These are phyloP conservation scores for Brachypalpus laphriformis DNA, from an alignment of 2,888 invertebrate species.

Conservation along the genomic window DNA sequence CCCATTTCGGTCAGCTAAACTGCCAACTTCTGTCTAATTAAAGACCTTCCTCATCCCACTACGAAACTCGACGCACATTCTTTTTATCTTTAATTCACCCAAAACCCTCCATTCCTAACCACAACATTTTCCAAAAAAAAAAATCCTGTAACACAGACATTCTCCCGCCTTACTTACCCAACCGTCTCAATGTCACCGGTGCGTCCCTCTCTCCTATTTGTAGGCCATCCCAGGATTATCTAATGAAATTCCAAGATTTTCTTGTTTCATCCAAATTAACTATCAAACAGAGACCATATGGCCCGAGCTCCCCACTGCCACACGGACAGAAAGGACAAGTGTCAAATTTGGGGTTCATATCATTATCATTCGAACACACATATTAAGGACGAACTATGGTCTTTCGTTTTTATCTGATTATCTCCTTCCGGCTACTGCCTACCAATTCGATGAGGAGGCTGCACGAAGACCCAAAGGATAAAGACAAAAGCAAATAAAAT, in stretches of 20 bases:
- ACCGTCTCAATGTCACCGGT: background rate
- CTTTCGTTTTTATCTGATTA: constrained; percentile 63
- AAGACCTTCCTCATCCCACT: background rate
- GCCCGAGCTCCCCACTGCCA: background rate
- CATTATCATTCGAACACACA: constrained; percentile 71
- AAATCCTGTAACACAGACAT: background rate
- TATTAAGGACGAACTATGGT: constrained; percentile 68
- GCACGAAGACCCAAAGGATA: background rate
- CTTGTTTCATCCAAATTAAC: constrained; percentile 60
- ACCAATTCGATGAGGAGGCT: too few species aligned
- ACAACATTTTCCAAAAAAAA: background rate
- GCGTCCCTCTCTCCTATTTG: background rate
- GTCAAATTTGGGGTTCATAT: constrained; percentile 72
- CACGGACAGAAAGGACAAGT: constrained; percentile 52
- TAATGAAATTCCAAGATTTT: constrained; percentile 69
- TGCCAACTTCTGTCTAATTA: constrained; percentile 38
- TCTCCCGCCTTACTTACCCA: too few species aligned
- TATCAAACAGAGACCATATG: constrained; percentile 52
- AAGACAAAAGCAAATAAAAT: constrained; percentile 61
- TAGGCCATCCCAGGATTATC: constrained; percentile 50
- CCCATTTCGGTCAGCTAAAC: constrained; percentile 24
- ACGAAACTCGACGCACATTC: background rate
- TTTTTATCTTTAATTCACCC: background rate
- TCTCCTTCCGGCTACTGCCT: constrained; percentile 15
- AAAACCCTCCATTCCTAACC: background rate